Percentiles rank a stretch among this genome's conserved stretches.
phyloP scores from a whole-genome alignment of 2,888 invertebrate species.

The Oscheius sp. region DNA sequence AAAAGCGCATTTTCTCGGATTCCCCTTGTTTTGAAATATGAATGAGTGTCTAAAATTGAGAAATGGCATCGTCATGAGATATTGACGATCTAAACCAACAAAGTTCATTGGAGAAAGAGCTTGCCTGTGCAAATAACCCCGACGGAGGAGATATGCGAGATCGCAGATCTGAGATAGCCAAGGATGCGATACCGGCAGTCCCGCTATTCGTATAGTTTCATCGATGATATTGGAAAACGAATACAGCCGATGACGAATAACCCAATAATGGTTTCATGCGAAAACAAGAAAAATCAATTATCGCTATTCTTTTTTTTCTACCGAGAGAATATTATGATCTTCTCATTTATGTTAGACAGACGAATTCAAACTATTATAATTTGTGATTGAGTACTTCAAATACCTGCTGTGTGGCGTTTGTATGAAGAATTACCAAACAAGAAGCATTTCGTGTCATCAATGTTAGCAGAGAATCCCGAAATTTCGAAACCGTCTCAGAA shows the following conservation, averaged over 20 bases:
- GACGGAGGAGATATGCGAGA: conserved; percentile 38
- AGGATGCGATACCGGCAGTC: conserved; percentile 21
- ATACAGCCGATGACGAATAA: not conserved
- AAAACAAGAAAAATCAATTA: not conserved
- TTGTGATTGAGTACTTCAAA: too few relatives aligned
- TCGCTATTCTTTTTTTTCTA: too few relatives aligned
- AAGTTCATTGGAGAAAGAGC: conserved; percentile 35
- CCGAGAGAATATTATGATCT: too few relatives aligned
- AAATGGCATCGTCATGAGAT: not conserved
- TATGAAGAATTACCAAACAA: not conserved
- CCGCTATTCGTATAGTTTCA: conserved; percentile 20
- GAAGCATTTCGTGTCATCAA: too few relatives aligned
- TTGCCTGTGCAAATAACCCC: conserved; percentile 36
- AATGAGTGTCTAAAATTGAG: too few relatives aligned
- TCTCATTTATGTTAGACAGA: too few relatives aligned
- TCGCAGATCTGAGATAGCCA: conserved; percentile 36
- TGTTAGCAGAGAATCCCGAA: too few relatives aligned
- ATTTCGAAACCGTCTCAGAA: too few relatives aligned
- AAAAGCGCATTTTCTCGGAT: too few relatives aligned
- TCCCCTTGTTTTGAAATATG: too few relatives aligned
- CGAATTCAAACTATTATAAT: too few relatives aligned
- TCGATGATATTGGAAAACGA: not conserved
- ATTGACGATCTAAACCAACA: conserved; percentile 30
- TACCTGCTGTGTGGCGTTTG: too few relatives aligned
- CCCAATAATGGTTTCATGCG: not conserved